phyloP scores from a whole-genome alignment of 2,113 vertebrate species.

The Microcebus jonahi region DNA sequence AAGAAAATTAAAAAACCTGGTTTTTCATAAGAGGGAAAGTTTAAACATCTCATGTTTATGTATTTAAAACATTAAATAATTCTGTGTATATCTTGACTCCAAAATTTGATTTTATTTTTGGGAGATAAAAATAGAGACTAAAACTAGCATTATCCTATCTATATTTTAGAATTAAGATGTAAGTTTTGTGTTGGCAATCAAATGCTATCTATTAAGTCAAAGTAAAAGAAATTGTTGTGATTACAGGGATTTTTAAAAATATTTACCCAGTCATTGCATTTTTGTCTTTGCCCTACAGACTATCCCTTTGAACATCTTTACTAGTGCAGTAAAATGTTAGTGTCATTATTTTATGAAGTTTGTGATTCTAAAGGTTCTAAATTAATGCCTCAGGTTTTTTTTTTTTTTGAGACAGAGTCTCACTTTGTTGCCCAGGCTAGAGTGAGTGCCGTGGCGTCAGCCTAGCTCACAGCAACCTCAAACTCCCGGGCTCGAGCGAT shows the following conservation, averaged over 20 bases:
- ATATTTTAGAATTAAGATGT: conserved; percentile 1
- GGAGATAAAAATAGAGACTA: background rate
- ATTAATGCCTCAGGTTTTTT: background rate
- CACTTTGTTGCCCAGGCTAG: too few species aligned
- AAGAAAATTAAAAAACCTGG: background rate
- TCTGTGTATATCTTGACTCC: background rate
- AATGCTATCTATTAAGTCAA: background rate
- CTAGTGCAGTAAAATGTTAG: background rate
- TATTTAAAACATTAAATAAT: background rate
- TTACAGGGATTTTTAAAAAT: background rate
- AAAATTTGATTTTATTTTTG: conserved; percentile 2
- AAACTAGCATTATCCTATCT: background rate
- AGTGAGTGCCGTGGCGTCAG: too few species aligned
- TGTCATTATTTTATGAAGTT: background rate
- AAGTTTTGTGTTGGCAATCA: background rate
- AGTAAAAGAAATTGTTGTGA: background rate
- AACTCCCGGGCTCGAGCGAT: too few species aligned
- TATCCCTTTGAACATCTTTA: background rate
- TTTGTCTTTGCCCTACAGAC: background rate
- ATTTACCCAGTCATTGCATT: background rate
- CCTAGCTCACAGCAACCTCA: too few species aligned
- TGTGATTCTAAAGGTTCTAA: conserved; percentile 3
- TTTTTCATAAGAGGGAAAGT: background rate
- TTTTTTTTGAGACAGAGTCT: too few species aligned
- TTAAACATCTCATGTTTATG: background rate